Percentiles rank a stretch among this genome's conserved stretches.
Evolutionary conservation across 2,113 vertebrate species (phyloP).

Genomic region (Pyxicephalus adspersus): DNA sequence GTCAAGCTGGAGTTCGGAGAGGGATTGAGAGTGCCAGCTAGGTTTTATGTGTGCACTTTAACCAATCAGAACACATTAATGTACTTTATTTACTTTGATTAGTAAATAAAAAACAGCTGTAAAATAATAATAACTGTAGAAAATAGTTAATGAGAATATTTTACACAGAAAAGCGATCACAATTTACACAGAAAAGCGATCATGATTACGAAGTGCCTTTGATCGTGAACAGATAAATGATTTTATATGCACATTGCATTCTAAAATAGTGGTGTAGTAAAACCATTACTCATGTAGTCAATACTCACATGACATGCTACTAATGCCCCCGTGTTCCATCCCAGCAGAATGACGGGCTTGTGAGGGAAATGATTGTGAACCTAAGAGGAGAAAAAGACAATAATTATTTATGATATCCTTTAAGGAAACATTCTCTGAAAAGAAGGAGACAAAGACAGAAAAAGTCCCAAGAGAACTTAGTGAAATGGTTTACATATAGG

Average conservation of each 20-base stretch:
- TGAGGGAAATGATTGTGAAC: conserved; percentile 95
- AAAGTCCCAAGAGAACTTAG: too few species aligned
- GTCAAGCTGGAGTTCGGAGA: too few species aligned
- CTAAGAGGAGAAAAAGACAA: conserved; percentile 65
- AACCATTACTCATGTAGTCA: neutral
- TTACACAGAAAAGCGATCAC: neutral
- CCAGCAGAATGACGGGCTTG: conserved; percentile 92
- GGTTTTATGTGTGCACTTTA: too few species aligned
- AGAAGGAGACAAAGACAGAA: too few species aligned
- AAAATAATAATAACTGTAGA: neutral
- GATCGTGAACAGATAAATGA: neutral
- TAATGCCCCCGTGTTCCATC: conserved; percentile 94
- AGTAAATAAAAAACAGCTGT: too few species aligned
- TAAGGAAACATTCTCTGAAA: too few species aligned
- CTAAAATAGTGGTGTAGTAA: neutral
- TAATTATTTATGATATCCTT: too few species aligned
- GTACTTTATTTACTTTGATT: too few species aligned
- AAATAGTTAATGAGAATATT: neutral
- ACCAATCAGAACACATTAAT: too few species aligned
- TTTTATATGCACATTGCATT: too few species aligned
- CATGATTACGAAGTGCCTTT: neutral
- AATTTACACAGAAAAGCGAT: neutral
- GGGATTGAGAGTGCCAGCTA: too few species aligned
- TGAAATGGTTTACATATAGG: too few species aligned
- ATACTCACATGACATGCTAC: conserved; percentile 93